A percentile compares a stretch with the other conserved stretches of the same genome.
Conservation (phyloP, 2,113 vertebrate genomes). For the Pteropus alecto region DNA sequence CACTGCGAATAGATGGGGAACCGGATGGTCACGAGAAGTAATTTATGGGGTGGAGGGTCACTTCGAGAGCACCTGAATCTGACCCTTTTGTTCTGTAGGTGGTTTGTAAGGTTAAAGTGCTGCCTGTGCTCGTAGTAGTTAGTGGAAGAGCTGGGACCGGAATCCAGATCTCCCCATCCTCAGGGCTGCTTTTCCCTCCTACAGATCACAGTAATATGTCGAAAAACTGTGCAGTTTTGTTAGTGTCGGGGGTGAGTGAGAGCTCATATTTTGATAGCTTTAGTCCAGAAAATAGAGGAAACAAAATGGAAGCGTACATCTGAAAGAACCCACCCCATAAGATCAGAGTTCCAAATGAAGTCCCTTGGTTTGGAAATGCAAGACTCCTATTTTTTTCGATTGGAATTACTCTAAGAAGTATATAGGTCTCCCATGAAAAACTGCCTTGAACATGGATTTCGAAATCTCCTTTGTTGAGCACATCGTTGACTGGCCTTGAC, state of each 20-base stretch:
- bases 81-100: background rate
- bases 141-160: background rate
- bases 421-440: background rate
- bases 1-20: background rate
- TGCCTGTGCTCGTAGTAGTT: background rate
- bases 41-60: background rate
- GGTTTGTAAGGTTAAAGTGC: background rate
- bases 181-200: background rate
- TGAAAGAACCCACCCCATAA: background rate
- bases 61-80: background rate
- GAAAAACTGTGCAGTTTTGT: background rate
- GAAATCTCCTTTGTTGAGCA: background rate
- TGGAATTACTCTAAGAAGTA: background rate
- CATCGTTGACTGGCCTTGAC: background rate
- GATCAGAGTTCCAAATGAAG: background rate
- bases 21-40: background rate
- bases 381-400: background rate
- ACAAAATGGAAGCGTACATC: background rate
- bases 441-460: background rate
- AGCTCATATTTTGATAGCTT: background rate
- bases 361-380: background rate
- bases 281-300: background rate
- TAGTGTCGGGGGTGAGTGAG: background rate
- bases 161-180: background rate
- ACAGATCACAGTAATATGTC: background rate